These are phyloP conservation scores for Leptinotarsa tumamoca DNA, from an alignment of 2,888 invertebrate genomes.

Conservation along the genomic window DNA sequence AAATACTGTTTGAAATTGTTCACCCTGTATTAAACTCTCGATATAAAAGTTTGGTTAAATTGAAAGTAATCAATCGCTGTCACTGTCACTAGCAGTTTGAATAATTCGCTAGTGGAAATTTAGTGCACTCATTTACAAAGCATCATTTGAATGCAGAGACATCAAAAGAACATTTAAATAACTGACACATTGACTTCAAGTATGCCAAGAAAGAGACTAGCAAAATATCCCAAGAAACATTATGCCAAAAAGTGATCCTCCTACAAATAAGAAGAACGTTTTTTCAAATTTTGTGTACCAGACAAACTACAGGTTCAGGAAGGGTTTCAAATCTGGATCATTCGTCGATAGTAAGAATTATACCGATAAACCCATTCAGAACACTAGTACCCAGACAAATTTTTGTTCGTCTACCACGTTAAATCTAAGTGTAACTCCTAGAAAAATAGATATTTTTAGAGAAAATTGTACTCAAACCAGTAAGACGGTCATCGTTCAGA, in stretches of 20 bases:
- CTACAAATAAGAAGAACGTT: constrained; percentile 29
- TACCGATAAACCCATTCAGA: constrained; percentile 14
- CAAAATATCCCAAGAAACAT: constrained; percentile 21
- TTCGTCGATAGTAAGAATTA: constrained; percentile 12
- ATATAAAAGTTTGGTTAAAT: constrained; percentile 23
- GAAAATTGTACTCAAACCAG: constrained; percentile 69
- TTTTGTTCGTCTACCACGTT: constrained; percentile 40
- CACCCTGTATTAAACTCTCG: background rate
- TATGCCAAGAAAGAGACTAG: constrained; percentile 31
- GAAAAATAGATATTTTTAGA: constrained; percentile 44
- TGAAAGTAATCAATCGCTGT: background rate
- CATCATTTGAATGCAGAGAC: constrained; percentile 3
- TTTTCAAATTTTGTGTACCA: constrained; percentile 45
- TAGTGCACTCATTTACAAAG: background rate
- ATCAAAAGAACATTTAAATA: background rate
- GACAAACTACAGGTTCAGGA: constrained; percentile 36
- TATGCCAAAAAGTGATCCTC: constrained; percentile 39
- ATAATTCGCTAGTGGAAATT: background rate
- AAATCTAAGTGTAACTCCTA: constrained; percentile 24
- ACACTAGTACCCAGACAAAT: constrained; percentile 38
- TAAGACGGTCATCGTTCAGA: constrained; percentile 70
- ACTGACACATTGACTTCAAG: constrained; percentile 2
- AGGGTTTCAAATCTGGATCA: constrained; percentile 34
- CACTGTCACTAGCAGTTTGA: constrained; percentile 13
- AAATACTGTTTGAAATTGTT: too few species aligned